phyloP scores from a whole-genome alignment of 2,888 invertebrate species.

The Sminthurinus aureus region DNA sequence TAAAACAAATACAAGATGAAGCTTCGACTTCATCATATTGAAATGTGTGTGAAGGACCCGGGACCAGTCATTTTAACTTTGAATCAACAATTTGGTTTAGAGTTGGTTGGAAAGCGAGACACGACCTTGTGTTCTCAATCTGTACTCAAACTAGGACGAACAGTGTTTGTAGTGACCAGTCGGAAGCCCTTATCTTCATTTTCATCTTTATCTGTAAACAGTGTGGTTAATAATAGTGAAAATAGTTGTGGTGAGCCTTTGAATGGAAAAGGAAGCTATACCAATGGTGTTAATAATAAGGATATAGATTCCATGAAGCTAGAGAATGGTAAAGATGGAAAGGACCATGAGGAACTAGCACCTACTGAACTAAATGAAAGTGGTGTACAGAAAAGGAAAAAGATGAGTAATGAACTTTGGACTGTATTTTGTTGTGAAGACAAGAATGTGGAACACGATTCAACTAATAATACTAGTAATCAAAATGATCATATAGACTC shows the following conservation, averaged over 20 bases:
- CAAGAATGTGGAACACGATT: conserved; percentile 16
- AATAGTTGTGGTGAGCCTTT: neutral
- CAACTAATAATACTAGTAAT: conserved; percentile 12
- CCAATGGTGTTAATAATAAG: too few species aligned
- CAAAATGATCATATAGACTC: conserved; percentile 60
- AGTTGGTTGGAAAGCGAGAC: conserved; percentile 50
- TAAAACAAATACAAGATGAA: conserved; percentile 47
- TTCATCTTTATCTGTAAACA: too few species aligned
- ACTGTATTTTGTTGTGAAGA: conserved; percentile 56
- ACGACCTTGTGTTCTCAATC: conserved; percentile 60
- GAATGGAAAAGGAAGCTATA: too few species aligned
- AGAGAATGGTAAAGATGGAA: conserved; percentile 7
- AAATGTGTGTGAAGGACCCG: conserved; percentile 62
- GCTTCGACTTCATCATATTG: conserved; percentile 62
- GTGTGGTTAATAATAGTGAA: neutral
- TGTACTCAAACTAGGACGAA: conserved; percentile 60
- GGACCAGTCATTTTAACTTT: conserved; percentile 59
- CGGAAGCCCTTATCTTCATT: conserved; percentile 35
- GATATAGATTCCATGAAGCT: neutral
- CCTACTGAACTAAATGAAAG: neutral
- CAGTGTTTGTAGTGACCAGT: conserved; percentile 61
- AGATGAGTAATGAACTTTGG: conserved; percentile 49
- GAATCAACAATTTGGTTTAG: conserved; percentile 60
- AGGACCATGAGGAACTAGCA: neutral
- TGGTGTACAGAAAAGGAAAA: conserved; percentile 12